These are phyloP conservation scores for Eilema depressum DNA, from an alignment of 2,888 invertebrate species.

Conservation along the genomic window DNA sequence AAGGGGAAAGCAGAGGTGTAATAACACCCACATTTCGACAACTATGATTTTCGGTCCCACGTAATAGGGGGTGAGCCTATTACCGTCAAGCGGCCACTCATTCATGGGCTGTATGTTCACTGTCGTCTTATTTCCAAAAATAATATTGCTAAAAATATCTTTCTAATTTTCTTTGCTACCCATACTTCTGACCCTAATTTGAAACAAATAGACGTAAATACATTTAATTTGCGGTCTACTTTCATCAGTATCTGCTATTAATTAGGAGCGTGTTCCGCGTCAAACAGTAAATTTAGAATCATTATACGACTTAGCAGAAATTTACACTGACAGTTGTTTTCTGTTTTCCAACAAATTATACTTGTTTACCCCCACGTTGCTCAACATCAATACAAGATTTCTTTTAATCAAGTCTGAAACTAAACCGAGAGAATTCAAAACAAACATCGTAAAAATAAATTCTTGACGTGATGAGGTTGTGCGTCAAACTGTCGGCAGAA, in stretches of 20 bases:
- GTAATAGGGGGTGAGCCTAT: no score
- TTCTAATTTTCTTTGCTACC: neutral
- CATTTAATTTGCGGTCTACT: slow-evolving; percentile 6
- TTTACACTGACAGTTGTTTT: slow-evolving; percentile 53
- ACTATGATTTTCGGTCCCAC: no score
- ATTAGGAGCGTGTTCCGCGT: slow-evolving; percentile 40
- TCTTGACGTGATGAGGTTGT: slow-evolving; percentile 46
- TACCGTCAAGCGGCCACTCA: no score
- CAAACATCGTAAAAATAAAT: slow-evolving; percentile 70
- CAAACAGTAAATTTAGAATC: slow-evolving; percentile 42
- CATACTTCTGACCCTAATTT: neutral
- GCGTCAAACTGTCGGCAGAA: slow-evolving; percentile 53
- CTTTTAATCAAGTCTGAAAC: slow-evolving; percentile 64
- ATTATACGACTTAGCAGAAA: slow-evolving; percentile 48
- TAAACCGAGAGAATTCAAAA: slow-evolving; percentile 60
- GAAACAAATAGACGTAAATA: slow-evolving; percentile 9
- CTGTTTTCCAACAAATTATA: slow-evolving; percentile 47
- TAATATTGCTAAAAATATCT: neutral
- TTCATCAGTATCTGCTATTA: slow-evolving; percentile 26
- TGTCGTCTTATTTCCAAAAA: neutral
- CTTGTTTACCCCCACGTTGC: slow-evolving; percentile 44
- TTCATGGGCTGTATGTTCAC: no score
- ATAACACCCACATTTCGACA: no score
- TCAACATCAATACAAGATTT: slow-evolving; percentile 45
- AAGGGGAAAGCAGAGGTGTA: no score